Conservation (phyloP, 2,113 vertebrate species). For the Seriola aureovittata region DNA sequence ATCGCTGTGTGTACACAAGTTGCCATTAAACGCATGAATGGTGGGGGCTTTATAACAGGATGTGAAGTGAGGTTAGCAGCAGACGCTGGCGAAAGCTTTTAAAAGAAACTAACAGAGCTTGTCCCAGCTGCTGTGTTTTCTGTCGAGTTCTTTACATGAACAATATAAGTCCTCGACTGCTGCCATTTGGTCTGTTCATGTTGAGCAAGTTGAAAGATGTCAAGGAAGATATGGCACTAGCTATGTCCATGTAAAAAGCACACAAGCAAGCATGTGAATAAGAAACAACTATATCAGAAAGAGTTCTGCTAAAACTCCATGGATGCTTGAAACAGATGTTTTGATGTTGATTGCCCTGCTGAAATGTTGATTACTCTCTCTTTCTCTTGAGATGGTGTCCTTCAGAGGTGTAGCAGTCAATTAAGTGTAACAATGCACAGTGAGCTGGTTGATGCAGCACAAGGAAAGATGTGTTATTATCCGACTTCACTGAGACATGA, state of each 20-base stretch:
- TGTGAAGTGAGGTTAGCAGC: not conserved
- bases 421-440: not conserved
- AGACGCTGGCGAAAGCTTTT: not conserved
- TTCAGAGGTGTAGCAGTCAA: not conserved
- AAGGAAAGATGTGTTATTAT: not conserved
- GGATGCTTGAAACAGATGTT: not conserved
- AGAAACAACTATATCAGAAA: not conserved
- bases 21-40: not conserved
- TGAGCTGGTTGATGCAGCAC: not conserved
- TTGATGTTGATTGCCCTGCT: not conserved
- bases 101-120: not conserved
- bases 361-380: not conserved
- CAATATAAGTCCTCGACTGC: not conserved
- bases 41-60: not conserved
- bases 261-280: not conserved
- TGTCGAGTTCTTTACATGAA: not conserved
- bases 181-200: not conserved
- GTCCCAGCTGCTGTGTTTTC: not conserved
- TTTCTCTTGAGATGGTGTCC: not conserved
- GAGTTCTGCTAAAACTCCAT: not conserved
- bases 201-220: not conserved
- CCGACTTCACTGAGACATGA: conserved; percentile 6
- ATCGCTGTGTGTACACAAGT: not conserved
- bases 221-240: not conserved
- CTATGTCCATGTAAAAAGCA: too few relatives aligned